These are phyloP conservation scores for Chlorospingus flavigularis DNA, from an alignment of 2,797 vertebrate species.

Conservation along the genomic window DNA sequence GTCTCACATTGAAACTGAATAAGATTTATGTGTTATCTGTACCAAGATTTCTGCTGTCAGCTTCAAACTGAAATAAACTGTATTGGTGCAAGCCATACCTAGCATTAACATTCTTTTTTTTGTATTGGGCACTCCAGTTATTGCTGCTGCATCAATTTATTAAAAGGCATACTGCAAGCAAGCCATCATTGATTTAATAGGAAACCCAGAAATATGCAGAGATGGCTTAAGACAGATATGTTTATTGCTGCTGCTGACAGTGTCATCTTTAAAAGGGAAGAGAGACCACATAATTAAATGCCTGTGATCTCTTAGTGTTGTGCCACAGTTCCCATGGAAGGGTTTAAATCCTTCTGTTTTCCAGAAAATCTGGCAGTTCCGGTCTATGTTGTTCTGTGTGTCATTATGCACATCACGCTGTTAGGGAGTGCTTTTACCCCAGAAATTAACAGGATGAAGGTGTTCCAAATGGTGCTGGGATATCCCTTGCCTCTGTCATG, in stretches of 20 bases:
- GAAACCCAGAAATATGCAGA: not conserved
- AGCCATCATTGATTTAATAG: not conserved
- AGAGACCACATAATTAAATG: not conserved
- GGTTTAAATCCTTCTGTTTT: not conserved
- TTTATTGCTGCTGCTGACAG: not conserved
- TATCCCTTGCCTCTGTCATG: not conserved
- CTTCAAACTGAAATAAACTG: not conserved
- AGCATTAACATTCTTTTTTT: not conserved
- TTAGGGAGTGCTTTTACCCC: not conserved
- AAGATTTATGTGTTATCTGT: not conserved
- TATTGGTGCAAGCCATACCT: not conserved
- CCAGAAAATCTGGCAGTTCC: not conserved
- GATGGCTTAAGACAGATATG: not conserved
- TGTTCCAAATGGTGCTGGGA: not conserved
- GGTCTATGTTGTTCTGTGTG: not conserved
- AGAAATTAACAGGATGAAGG: not conserved
- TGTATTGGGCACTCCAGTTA: not conserved
- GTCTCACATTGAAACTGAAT: not conserved
- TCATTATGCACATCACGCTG: not conserved
- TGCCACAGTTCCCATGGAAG: not conserved
- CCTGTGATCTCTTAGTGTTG: not conserved
- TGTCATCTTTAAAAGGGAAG: not conserved
- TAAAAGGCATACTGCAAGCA: not conserved
- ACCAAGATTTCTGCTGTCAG: not conserved
- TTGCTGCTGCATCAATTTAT: not conserved